Evolutionary conservation across 2,888 invertebrate species (phyloP).

Genomic region (Acleris emargana): DNA sequence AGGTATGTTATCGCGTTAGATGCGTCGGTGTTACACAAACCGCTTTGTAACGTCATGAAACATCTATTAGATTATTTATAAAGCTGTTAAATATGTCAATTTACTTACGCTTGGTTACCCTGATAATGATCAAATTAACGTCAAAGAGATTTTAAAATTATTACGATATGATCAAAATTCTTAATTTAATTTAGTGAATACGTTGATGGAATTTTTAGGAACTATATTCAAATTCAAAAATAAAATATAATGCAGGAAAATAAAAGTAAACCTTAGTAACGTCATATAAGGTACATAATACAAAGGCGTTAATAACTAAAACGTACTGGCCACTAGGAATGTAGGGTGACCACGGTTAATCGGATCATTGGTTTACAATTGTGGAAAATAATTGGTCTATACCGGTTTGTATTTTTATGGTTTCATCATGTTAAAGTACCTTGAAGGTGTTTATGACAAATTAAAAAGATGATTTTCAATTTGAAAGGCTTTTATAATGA

Average conservation of each 20-base stretch:
- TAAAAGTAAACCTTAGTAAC: no score
- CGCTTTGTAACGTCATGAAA: constrained; percentile 11
- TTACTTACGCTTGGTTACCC: constrained; percentile 20
- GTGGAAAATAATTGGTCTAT: constrained; percentile 27
- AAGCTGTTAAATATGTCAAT: constrained; percentile 29
- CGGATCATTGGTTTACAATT: constrained; percentile 29
- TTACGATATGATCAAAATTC: no score
- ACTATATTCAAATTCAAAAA: no score
- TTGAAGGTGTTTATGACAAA: background rate
- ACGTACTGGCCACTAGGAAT: constrained; percentile 29
- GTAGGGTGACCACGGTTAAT: constrained; percentile 32
- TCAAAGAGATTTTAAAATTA: background rate
- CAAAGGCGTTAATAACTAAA: constrained; percentile 13
- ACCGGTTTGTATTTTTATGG: constrained; percentile 18
- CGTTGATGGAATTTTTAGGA: no score
- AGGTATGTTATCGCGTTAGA: constrained; percentile 11
- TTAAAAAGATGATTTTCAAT: background rate
- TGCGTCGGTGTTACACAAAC: constrained; percentile 19
- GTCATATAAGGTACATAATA: no score
- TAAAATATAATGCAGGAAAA: no score
- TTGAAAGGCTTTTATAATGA: no score
- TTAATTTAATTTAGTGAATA: background rate
- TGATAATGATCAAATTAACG: background rate
- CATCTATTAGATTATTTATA: constrained; percentile 36
- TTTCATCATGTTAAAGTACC: constrained; percentile 12